A percentile compares a stretch with the other conserved stretches of the same genome.
Conservation (phyloP, 2,888 invertebrate genomes). For the Nebria brevicollis region DNA sequence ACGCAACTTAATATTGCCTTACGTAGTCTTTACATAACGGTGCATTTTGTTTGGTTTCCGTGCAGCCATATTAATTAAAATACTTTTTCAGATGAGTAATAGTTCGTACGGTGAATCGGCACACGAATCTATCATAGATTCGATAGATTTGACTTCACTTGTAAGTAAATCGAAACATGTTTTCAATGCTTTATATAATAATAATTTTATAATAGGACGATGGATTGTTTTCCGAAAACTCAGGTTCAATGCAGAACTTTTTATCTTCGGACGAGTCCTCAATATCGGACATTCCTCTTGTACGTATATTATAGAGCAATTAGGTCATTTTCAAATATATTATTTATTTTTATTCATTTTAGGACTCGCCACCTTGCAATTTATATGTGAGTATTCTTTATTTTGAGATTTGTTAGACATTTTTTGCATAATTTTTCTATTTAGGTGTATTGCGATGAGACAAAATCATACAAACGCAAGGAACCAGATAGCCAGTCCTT, state of each 20-base stretch:
- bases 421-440: too few relatives aligned
- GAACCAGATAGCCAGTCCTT: too few relatives aligned
- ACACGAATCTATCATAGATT: not conserved
- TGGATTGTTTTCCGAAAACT: not conserved
- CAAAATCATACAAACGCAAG: too few relatives aligned
- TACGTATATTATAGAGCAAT: not conserved
- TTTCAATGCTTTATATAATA: not conserved
- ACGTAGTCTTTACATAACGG: not conserved
- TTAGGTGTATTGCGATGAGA: too few relatives aligned
- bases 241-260: not conserved
- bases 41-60: not conserved
- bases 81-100: not conserved
- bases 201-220: not conserved
- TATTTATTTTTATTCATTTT: not conserved
- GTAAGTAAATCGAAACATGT: not conserved
- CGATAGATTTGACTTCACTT: not conserved
- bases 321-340: not conserved
- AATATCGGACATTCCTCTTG: not conserved
- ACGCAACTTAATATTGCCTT: not conserved
- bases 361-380: too few relatives aligned
- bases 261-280: not conserved
- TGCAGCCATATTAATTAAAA: not conserved
- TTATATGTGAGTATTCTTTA: too few relatives aligned
- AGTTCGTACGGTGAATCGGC: not conserved
- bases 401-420: too few relatives aligned